Base-by-base conservation (phyloP, 2,888 invertebrate genomes). In the Brachyptera risi region DNA sequence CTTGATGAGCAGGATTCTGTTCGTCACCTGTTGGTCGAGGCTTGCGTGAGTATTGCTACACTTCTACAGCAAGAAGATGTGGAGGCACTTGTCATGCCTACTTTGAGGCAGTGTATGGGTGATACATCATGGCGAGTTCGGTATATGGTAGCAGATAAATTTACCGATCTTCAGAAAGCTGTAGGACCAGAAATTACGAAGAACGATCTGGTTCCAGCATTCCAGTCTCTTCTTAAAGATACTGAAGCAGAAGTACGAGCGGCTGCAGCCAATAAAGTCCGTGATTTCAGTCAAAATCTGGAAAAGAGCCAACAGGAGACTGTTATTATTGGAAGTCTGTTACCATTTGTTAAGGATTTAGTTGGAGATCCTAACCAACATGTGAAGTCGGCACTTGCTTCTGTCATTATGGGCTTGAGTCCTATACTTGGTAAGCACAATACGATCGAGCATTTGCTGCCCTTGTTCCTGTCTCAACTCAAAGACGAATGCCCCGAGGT, bases 401-500 rank as follows among this genome's bases (percentile, higher is more conserved):
- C 96, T 5, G 98, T 98, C 66, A 97, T 99, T 69, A 99, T 99
- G 98, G 98, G 99, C 0, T 80, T 99, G 21, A 96, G 97, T 73
- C 98, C 98, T 24, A 96, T 99, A 70, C 84, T 99, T 38, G 98
- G 98, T 59, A 89, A 96, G 68, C 92, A 95, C 76, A 96, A 96
- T 78, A 97, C 97, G 44, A 90, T 98, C 62, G 97, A 97, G 74
- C 97, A 99, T 74, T 82, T 99, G 49, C 79, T 99, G 68, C 99
- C 99, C 0, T 76, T 99, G 65, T 99, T 99, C 80, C 84, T 99
- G 63, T 90, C 91, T 47, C 92, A 99, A 75, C 82, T 99, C 44
- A 97, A 97, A 78, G 96, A 97, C 72, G 97, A 98, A 73, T 98
- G 97, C 76, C 96, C 99, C 0, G 99, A 99, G 82, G 99, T 99